Percentiles rank a stretch among this genome's conserved stretches.
phyloP scores from a whole-genome alignment of 2,888 invertebrate species.

The Mamestra brassicae region DNA sequence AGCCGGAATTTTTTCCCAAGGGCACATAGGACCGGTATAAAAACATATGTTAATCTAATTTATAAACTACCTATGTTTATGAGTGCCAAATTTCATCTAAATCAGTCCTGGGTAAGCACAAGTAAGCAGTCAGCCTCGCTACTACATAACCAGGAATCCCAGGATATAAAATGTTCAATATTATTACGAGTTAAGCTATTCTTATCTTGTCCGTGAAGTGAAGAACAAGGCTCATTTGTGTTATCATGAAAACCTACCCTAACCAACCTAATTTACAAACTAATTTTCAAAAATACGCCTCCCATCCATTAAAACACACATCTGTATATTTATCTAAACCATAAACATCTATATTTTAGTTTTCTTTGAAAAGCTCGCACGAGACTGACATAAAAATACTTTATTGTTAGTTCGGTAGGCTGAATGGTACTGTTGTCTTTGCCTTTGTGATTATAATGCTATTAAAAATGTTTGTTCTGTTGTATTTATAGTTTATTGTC shows the following conservation, averaged over 20 bases:
- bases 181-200: too few relatives aligned
- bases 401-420: slow-evolving; percentile 45
- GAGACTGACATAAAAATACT: slow-evolving; percentile 38
- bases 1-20: too few relatives aligned
- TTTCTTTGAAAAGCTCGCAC: slow-evolving; percentile 35
- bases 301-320: slow-evolving; percentile 29
- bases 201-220: too few relatives aligned
- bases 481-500: slow-evolving; percentile 19
- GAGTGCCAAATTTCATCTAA: too few relatives aligned
- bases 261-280: not conserved
- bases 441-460: slow-evolving; percentile 41
- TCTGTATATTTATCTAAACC: slow-evolving; percentile 44
- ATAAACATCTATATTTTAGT: slow-evolving; percentile 51
- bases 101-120: too few relatives aligned
- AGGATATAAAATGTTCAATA: too few relatives aligned
- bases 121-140: too few relatives aligned
- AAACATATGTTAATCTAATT: too few relatives aligned
- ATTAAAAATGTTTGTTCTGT: slow-evolving; percentile 35
- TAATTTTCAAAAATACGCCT: slow-evolving; percentile 10
- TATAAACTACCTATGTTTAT: too few relatives aligned
- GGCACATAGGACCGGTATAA: too few relatives aligned
- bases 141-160: too few relatives aligned
- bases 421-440: slow-evolving; percentile 51
- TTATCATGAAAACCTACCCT: not conserved
- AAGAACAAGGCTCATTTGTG: too few relatives aligned